Evolutionary conservation across 2,113 vertebrate genomes (phyloP), one percentile per base, ranked within the genome.

Genomic region (Antechinus flavipes): DNA sequence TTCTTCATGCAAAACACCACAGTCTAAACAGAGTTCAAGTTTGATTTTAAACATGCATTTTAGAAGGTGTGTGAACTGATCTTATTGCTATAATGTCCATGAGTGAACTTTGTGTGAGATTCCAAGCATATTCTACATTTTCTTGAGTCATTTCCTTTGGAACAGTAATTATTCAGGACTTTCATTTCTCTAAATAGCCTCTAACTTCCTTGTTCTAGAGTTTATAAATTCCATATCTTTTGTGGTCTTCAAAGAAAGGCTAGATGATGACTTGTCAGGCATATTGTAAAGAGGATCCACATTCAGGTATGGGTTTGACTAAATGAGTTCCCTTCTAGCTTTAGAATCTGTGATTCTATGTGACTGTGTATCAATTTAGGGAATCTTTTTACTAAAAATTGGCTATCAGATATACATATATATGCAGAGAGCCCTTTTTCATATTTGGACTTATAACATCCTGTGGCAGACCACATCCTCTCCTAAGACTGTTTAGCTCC

Each of bases 21-120:
- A 84, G 16, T 84, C 68, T 84, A 42, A 84, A 84, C 0, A 55
- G 90, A 84, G 14, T 93, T 35, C 0, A 12, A 49, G 54, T 89
- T 22, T 96, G 49, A 91, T 97, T 94, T 95, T 95, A 94, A 96
- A 92, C 22, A 35, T 93, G 90, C 84, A 84, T 92, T 90, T 93
- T 90, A 89, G 76, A 96, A 95, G 55, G 54, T 90, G 49, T 0
- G 19, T 90, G 50, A 92, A 90, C 89, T 10, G 42, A n/a, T 56
- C 8, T 68, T 16, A 55, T 52, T 76, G 25, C 92, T 97, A 91
- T 84, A 93, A 90, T 94, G 14, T 19, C 16, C 58, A 91, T 76
- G 92, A 76, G 91, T 94, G 1, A 89, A 53, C 30, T 91, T 93
- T 76, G 23, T 94, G n/a, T 93, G 53, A 96, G 68, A 95, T 94